Base-by-base conservation (phyloP, 1,140 invertebrate species). In the Orussus abietinus region DNA sequence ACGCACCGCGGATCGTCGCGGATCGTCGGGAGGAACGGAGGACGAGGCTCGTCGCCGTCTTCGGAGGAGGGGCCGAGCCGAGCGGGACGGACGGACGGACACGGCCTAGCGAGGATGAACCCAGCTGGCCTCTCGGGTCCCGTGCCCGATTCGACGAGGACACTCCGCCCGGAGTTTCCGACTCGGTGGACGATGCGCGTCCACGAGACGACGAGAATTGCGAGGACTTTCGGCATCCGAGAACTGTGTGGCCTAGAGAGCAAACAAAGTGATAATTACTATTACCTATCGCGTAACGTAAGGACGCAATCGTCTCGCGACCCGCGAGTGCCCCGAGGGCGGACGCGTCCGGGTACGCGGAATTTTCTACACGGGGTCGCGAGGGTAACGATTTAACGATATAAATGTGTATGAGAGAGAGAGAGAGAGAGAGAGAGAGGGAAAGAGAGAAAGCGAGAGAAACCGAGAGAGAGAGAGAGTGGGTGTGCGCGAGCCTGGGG, bases 291-390 rank as follows among this genome's bases (percentile, higher is more conserved):
- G 58, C 53, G 53, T 60, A 58, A 64, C 58, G 46, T 37, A 42
- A 35, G 42, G 45, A 57, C 17, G 21, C n/a, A n/a, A n/a, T n/a
- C n/a, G n/a, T n/a, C n/a, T n/a, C n/a, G n/a, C n/a, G n/a, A n/a
- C n/a, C n/a, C n/a, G n/a, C 69, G 69, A 69, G 62, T 72, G 69
- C 68, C 72, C 67, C 57, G 57, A 69, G n/a, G n/a, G n/a, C n/a
- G n/a, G n/a, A n/a, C n/a, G n/a, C n/a, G n/a, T n/a, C n/a, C n/a
- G n/a, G n/a, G n/a, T n/a, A n/a, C n/a, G n/a, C 70, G 72, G 66
- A 74, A 66, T 74, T 74, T 74, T 72, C 72, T 74, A 72, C 68
- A 71, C 59, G 45, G 67, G 69, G 68, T 72, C 68, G 66, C 66
- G 63, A 71, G 68, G 69, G 64, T 72, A 60, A 62, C 52, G 52